Conservation (phyloP, 2,113 vertebrate species). For the Orientallactaga bullata region DNA sequence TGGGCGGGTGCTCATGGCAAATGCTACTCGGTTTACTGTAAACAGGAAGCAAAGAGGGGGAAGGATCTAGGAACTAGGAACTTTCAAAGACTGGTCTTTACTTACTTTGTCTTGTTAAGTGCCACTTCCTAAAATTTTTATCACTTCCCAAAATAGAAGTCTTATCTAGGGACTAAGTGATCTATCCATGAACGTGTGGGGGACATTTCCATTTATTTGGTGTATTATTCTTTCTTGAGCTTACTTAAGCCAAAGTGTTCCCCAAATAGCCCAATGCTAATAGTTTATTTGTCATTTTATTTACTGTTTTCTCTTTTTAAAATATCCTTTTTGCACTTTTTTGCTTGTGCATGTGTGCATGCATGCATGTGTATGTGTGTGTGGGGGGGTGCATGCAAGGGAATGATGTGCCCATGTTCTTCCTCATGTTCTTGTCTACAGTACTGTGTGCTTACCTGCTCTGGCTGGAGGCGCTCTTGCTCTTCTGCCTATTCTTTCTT, state of each 20-base stretch:
- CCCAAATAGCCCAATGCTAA: background rate
- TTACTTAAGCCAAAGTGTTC: background rate
- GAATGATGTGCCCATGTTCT: too few species aligned
- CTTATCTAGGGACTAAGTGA: background rate
- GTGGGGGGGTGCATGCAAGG: too few species aligned
- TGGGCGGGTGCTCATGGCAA: background rate
- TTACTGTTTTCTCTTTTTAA: slow-evolving; percentile 34
- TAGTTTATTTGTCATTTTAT: slow-evolving; percentile 31
- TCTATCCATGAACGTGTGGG: background rate
- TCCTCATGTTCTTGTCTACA: too few species aligned
- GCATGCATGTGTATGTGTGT: too few species aligned
- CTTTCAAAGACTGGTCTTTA: background rate
- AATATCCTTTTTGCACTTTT: background rate
- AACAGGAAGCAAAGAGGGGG: background rate
- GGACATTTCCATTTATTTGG: background rate
- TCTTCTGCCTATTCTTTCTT: too few species aligned
- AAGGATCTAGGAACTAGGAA: background rate
- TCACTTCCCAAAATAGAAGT: background rate
- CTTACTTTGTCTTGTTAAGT: background rate
- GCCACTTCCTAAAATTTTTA: too few species aligned
- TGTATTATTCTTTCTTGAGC: slow-evolving; percentile 42
- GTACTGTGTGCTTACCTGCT: too few species aligned
- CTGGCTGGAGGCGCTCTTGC: too few species aligned
- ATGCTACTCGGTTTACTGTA: background rate
- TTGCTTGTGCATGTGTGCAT: background rate